phyloP scores from a whole-genome alignment of 2,888 invertebrate genomes.

The Calliscelio sp. region DNA sequence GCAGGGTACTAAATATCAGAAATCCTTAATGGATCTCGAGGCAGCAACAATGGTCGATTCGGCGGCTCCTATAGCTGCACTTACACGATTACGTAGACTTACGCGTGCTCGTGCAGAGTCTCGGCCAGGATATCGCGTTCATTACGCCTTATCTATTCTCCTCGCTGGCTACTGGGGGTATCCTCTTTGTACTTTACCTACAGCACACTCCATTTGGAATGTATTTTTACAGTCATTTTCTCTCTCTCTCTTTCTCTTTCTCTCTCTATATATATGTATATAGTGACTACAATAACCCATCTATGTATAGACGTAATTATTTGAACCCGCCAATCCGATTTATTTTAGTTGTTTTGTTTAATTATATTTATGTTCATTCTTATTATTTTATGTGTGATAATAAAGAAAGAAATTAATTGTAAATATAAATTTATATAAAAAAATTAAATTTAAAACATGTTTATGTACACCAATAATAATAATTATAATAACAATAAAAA shows the following conservation, averaged over 20 bases:
- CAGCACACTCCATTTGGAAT: slow-evolving; percentile 72
- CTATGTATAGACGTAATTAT: slow-evolving; percentile 67
- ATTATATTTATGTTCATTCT: too few species aligned
- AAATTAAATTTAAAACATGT: too few species aligned
- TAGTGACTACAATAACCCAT: slow-evolving; percentile 43
- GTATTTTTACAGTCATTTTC: slow-evolving; percentile 67
- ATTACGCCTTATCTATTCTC: slow-evolving; percentile 82
- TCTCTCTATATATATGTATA: slow-evolving; percentile 24
- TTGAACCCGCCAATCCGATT: slow-evolving; percentile 48
- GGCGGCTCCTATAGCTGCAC: slow-evolving; percentile 76
- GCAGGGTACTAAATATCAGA: slow-evolving; percentile 80
- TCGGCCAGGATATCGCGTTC: slow-evolving; percentile 80
- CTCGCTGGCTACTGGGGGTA: slow-evolving; percentile 78
- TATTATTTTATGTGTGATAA: too few species aligned
- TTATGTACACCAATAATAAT: too few species aligned
- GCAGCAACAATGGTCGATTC: slow-evolving; percentile 80
- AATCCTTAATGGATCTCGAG: slow-evolving; percentile 83
- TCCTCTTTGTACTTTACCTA: slow-evolving; percentile 71
- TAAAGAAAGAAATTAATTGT: too few species aligned
- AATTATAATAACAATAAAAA: too few species aligned
- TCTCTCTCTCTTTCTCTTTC: too few species aligned
- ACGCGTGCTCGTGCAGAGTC: slow-evolving; percentile 73
- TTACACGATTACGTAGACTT: slow-evolving; percentile 74
- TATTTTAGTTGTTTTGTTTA: slow-evolving; percentile 57
- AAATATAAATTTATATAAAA: too few species aligned